Evolutionary conservation across 2,888 invertebrate species (phyloP), one percentile per base, ranked within the genome.

Genomic region (Neoitamus cyanurus): DNA sequence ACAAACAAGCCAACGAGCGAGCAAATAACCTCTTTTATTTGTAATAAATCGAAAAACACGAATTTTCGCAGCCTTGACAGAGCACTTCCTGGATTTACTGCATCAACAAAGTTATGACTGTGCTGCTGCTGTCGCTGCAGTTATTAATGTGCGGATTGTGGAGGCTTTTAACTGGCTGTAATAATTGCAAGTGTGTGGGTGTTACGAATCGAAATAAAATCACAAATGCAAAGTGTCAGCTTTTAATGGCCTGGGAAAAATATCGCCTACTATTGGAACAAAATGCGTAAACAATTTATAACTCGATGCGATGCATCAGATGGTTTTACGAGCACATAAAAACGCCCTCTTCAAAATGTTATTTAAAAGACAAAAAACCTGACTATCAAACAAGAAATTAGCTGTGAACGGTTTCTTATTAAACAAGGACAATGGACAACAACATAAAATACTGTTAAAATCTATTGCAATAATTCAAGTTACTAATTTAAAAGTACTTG

Each of bases 41-140:
- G 70, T 70, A 70, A 70, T 70, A 31, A 70, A 70, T 70, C 70
- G 70, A 70, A n/a, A 70, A 70, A 70, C 70, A 70, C 70, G 70
- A 70, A 70, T 31, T 31, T 70, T 70, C 34, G n/a, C 70, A 70
- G 70, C 70, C 70, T 70, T 70, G 70, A 31, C 31, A 30, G 25
- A 70, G 30, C 31, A 70, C 70, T 70, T 70, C 70, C 70, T 70
- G 31, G 70, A 70, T 31, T 70, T 70, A 34, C 6, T 70, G 70
- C 70, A 70, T 70, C 28, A 70, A 58, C 20, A 58, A 58, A 58
- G 20, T 58, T 58, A 20, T 25, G 58, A 58, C 58, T 9, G 7
- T 20, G 48, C 48, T 9, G 48, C 48, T 5, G 48, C 58, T 3
- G 20, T 25, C n/a, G 42, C 15, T 42, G 42, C 58, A 58, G 58